Evolutionary conservation across 2,797 vertebrate species (phyloP).

Genomic region (Phrynocephalus forsythii): DNA sequence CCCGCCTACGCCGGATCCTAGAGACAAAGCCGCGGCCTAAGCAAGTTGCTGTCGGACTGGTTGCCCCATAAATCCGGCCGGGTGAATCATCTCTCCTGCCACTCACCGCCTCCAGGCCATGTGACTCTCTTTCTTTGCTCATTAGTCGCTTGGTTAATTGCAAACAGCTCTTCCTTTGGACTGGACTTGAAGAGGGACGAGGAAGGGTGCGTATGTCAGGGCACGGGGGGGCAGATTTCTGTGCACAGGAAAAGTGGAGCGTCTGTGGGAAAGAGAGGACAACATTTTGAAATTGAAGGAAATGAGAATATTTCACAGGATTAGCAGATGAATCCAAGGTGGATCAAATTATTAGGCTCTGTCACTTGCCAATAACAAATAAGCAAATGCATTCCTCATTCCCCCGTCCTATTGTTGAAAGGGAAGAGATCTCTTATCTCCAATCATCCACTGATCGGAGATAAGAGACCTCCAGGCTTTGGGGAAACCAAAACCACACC

Average conservation of each 20-base stretch:
- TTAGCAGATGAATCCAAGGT: too few relatives aligned
- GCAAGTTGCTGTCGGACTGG: conserved; percentile 25
- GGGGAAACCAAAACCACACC: too few relatives aligned
- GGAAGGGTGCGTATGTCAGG: neutral
- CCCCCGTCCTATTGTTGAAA: neutral
- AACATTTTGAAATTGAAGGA: too few relatives aligned
- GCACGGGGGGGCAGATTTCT: too few relatives aligned
- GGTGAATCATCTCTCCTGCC: conserved; percentile 31
- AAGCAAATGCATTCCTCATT: neutral
- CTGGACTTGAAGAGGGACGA: neutral
- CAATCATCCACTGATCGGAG: too few relatives aligned
- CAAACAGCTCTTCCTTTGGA: neutral
- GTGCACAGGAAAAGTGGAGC: too few relatives aligned
- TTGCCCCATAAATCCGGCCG: neutral
- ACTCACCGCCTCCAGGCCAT: neutral
- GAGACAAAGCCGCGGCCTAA: neutral
- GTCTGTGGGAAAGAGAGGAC: too few relatives aligned
- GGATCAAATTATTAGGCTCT: too few relatives aligned
- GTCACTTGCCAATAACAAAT: too few relatives aligned
- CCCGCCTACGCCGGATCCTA: neutral
- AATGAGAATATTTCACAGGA: too few relatives aligned
- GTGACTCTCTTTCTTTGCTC: neutral
- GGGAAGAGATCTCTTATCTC: too few relatives aligned
- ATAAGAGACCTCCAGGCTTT: too few relatives aligned
- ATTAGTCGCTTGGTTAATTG: neutral